These are phyloP conservation scores for Matsumurasca onukii DNA, from an alignment of 1,140 invertebrate genomes.

Conservation along the genomic window DNA sequence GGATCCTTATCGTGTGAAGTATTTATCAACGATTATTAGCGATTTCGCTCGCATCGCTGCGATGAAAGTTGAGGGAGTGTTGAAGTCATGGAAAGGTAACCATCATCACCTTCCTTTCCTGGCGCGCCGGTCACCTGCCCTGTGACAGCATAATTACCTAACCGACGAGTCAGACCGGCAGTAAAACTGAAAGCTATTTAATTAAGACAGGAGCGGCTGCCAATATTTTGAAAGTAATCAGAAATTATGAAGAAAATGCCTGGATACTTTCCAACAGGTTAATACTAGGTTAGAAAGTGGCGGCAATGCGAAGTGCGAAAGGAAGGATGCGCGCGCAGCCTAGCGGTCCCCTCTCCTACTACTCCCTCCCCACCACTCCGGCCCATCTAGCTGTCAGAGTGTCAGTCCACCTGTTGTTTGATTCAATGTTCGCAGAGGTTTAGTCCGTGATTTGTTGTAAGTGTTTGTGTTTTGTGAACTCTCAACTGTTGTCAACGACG, in stretches of 20 bases:
- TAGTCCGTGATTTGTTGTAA: background rate
- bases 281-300: conserved; percentile 28
- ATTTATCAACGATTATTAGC: too few relatives aligned
- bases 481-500: background rate
- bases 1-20: too few relatives aligned
- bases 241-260: background rate
- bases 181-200: conserved; percentile 3
- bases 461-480: conserved; percentile 20
- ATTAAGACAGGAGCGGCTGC: background rate
- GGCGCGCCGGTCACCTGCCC: too few relatives aligned
- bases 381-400: background rate
- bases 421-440: conserved; percentile 19
- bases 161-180: too few relatives aligned
- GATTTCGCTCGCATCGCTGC: too few relatives aligned
- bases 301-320: background rate
- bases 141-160: too few relatives aligned
- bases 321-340: conserved; percentile 16
- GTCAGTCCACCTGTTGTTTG: conserved; percentile 20
- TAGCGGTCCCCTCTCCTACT: conserved; percentile 1
- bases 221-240: conserved; percentile 19
- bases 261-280: conserved; percentile 29
- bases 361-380: background rate
- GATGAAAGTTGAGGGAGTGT: too few relatives aligned
- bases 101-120: too few relatives aligned
- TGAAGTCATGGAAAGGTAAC: too few relatives aligned